Base-by-base conservation (phyloP, 2,113 vertebrate species). In the Myotis davidii region DNA sequence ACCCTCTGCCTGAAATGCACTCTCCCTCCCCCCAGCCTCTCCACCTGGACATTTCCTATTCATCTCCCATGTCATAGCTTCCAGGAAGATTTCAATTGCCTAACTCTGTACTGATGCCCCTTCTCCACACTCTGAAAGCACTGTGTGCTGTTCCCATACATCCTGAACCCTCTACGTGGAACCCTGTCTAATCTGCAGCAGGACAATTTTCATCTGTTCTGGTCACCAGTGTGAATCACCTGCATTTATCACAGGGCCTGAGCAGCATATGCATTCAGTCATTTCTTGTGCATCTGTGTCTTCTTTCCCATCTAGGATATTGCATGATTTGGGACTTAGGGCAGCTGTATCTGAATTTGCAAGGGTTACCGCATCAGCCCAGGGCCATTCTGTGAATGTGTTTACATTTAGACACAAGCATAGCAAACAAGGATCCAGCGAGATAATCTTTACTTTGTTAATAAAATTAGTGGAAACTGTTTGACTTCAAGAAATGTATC, bases 1-100 rank as follows among this genome's bases (percentile, higher is more conserved):
- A 17, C 1, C 2, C 11, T 69, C 37, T 52, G 5, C 64, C 56
- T 52, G 48, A 48, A 50, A 39, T 7, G 65, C 1, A 4, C n/a
- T 7, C 76, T 25, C 39, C 16, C 7, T 2, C 0, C 0, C 3
- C 25, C 11, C 3, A 1, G 12, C 17, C n/a, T 18, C 64, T 72
- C 56, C 9, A 17, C 6, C 20, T 29, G 20, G 10, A 34, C 11
- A 4, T 37, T 61, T 85, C 45, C 16, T 73, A 20, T 14, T 45
- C 14, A 39, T 65, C 56, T 65, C 25, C 69, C 32, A 18, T 11
- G 23, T 27, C 23, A 27, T 61, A 27, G 23, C 23, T 27, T 27
- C 56, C 56, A 27, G 25, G 25, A 61, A 61, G 59, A 27, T 61
- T 61, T 61, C 59, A 61, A 11, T 27, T 27, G 12, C 9, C n/a